Conservation (phyloP, 2,113 vertebrate species). For the Amphilophus citrinellus region DNA sequence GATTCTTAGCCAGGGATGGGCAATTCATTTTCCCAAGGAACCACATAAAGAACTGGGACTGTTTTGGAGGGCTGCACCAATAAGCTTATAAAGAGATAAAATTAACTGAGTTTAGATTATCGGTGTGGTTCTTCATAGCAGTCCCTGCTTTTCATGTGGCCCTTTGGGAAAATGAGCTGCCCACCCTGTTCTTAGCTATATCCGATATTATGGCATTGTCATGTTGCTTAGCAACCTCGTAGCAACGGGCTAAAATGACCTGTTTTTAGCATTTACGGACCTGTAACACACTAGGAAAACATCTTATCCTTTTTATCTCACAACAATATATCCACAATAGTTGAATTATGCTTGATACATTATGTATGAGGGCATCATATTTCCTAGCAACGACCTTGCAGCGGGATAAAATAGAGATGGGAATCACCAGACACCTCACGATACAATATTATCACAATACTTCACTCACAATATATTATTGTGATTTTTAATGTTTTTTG, state of each 20-base stretch:
- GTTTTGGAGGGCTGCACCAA: not conserved
- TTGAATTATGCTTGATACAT: not conserved
- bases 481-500: no score
- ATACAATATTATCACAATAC: no score
- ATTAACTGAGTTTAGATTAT: not conserved
- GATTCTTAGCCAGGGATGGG: not conserved
- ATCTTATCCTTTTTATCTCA: not conserved
- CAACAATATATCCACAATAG: not conserved
- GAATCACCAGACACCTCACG: no score
- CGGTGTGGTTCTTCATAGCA: not conserved
- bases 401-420: not conserved
- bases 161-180: not conserved
- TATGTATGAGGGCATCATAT: not conserved
- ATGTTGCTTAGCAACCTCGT: not conserved
- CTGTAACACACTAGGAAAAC: not conserved
- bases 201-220: not conserved
- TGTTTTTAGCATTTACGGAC: not conserved
- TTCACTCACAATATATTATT: no score
- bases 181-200: not conserved
- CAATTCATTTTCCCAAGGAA: not conserved
- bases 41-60: not conserved
- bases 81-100: not conserved
- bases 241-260: not conserved
- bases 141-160: not conserved
- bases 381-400: conserved; percentile 4